These are phyloP conservation scores for Semaprochilodus insignis DNA, from an alignment of 2,797 vertebrate genomes.

Conservation along the genomic window DNA sequence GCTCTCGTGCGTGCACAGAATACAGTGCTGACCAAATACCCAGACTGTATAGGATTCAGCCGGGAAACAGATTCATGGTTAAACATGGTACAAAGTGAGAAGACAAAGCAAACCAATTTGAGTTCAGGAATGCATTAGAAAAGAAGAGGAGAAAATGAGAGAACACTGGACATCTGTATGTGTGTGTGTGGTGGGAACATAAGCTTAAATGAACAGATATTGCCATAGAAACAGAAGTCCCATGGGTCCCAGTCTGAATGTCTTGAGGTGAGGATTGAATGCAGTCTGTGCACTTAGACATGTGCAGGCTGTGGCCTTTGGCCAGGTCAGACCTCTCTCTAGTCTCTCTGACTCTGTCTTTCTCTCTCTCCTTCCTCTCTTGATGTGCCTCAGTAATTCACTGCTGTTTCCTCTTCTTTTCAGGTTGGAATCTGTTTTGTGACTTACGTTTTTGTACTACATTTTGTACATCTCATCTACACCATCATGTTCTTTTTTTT, in stretches of 20 bases:
- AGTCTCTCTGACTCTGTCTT: constrained; percentile 13
- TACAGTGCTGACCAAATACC: background rate
- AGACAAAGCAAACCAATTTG: background rate
- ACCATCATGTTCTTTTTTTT: background rate
- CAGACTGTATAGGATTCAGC: background rate
- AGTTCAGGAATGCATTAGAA: constrained; percentile 5
- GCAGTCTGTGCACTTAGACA: constrained; percentile 43
- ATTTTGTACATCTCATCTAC: background rate
- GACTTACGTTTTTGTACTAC: background rate
- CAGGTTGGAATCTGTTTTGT: background rate
- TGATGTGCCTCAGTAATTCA: background rate
- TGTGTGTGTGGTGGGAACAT: constrained; percentile 56
- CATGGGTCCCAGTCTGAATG: constrained; percentile 53
- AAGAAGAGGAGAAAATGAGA: constrained; percentile 29
- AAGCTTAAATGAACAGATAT: constrained; percentile 63
- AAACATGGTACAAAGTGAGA: background rate
- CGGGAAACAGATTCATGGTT: background rate
- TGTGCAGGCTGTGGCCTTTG: constrained; percentile 28
- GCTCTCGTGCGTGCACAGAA: constrained; percentile 7
- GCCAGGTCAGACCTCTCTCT: constrained; percentile 7
- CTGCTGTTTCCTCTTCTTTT: background rate
- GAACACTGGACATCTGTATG: constrained; percentile 42
- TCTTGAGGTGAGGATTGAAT: constrained; percentile 52
- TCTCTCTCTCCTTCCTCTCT: background rate
- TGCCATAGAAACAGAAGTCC: constrained; percentile 63